These are phyloP conservation scores for Drosophila ustulata DNA, from an alignment of 2,888 invertebrate species.

Conservation along the genomic window DNA sequence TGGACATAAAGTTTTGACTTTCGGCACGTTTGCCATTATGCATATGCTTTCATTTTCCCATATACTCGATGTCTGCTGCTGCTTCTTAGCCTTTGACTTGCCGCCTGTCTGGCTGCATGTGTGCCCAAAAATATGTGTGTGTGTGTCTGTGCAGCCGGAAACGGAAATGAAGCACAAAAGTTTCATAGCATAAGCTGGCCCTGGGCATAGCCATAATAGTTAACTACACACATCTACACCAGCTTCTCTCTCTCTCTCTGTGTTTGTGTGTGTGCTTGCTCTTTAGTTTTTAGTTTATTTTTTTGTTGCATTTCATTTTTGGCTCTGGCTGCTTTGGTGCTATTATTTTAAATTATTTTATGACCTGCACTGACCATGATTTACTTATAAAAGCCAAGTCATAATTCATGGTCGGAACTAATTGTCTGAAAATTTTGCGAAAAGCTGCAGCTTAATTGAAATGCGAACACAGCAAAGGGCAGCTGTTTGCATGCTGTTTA, in stretches of 20 bases:
- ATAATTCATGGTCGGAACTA: slow-evolving; percentile 63
- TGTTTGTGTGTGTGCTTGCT: slow-evolving; percentile 11
- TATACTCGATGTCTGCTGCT: slow-evolving; percentile 6
- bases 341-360: slow-evolving; percentile 73
- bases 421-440: slow-evolving; percentile 43
- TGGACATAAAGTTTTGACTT: slow-evolving; percentile 69
- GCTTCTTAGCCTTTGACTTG: slow-evolving; percentile 49
- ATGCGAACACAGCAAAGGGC: slow-evolving; percentile 24
- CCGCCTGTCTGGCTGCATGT: slow-evolving; percentile 30
- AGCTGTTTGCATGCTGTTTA: slow-evolving; percentile 40
- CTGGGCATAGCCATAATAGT: slow-evolving; percentile 61
- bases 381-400: slow-evolving; percentile 59
- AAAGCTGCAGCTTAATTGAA: slow-evolving; percentile 49
- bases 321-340: slow-evolving; percentile 16
- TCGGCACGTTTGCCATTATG: slow-evolving; percentile 75
- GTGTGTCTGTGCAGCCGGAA: slow-evolving; percentile 63
- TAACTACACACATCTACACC: slow-evolving; percentile 59
- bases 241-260: not conserved
- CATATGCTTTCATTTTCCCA: slow-evolving; percentile 62
- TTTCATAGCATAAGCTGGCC: slow-evolving; percentile 62
- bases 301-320: slow-evolving; percentile 10
- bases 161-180: slow-evolving; percentile 80
- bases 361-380: slow-evolving; percentile 71
- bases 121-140: slow-evolving; percentile 17
- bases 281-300: slow-evolving; percentile 9